Base-by-base conservation (phyloP, 2,113 vertebrate genomes). In the Phycodurus eques region DNA sequence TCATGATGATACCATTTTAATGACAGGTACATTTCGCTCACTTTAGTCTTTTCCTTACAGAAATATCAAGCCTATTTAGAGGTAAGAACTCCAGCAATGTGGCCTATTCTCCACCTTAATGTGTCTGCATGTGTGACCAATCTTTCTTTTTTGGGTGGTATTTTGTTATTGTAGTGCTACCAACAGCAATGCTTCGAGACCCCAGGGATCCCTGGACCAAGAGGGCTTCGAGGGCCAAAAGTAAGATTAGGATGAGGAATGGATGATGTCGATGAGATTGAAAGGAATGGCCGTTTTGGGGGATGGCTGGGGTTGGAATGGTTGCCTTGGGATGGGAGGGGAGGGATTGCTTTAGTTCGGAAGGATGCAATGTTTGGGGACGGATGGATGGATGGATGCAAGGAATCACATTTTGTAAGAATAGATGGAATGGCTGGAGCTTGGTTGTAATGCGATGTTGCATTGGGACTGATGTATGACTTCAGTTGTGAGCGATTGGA, bases 151-250 rank as follows among this genome's bases (percentile, higher is more conserved):
- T 19, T 11, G 49, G 49, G 6, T 17, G 15, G 13, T 65, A 33
- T 44, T 71, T 60, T 20, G 74, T 5, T 33, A 9, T 57, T 33
- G 27, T 75, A 93, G 92, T 93, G 92, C 78, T 86, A 91, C 80
- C 90, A 82, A 8, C 75, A 88, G 4, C 68, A 75, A 69, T 93
- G 92, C 71, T 65, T 90, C 73, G 84, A 92, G 71, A 92, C 88
- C 22, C 0, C 8, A 6, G 92, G 92, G 19, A 85, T 76, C 12
- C 39, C 11, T 2, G 92, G 92, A 85, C 91, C 90, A 60, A 47
- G 43, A 35, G 92, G 92, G 33, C 76, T 74, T 70, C 88, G 87
- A 75, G 92, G 92, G 75, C 92, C 92, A 68, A 93, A 93, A 75
- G 92, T 92, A 63, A 88, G 89, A 51, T 44, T 71, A 12, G 2